Base-by-base conservation (phyloP, 2,797 vertebrate genomes). In the Kryptopterus vitreolus region DNA sequence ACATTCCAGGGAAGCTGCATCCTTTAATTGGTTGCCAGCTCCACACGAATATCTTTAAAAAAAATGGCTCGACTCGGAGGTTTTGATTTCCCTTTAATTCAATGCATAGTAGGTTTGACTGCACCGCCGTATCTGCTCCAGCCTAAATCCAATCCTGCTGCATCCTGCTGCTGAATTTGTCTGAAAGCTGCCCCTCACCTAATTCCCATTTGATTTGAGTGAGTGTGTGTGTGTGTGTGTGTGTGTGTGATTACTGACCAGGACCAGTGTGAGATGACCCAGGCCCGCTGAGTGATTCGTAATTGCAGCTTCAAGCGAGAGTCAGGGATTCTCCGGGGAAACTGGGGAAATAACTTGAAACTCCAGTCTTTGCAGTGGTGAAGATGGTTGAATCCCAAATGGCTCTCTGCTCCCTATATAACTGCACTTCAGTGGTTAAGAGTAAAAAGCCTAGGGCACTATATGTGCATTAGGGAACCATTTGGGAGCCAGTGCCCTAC, bases 241-340 rank as follows among this genome's bases (percentile, higher is more conserved):
- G 66, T 66, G 31, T 35, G 33, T 65, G 31, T 15, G 38, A 89
- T 91, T 87, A 88, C 86, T 82, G 71, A 77, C 83, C 65, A 86
- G 78, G 62, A 66, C 83, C 84, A 76, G 82, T 12, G 55, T 38
- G 89, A 88, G 85, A 87, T 76, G 78, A 87, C 91, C 86, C 87
- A 81, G 85, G 81, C 87, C 86, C 87, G 90, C 85, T 66, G 91
- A 89, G 87, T 92, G 91, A 92, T 93, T 92, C 92, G 90, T 91
- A 92, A 93, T 93, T 92, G 92, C 87, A 85, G 86, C 85, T 87
- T 86, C 87, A 83, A 89, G 90, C 20, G 29, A 85, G 53, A 58
- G 71, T 73, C n/a, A 0, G 15, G 78, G 75, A 80, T 80, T 80
- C 78, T 80, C 78, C 24, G 22, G 35, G 74, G 77, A 85, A 62